A percentile compares a stretch with the other conserved stretches of the same genome.
Conservation (phyloP, 2,113 vertebrate species). For the Myotis davidii region DNA sequence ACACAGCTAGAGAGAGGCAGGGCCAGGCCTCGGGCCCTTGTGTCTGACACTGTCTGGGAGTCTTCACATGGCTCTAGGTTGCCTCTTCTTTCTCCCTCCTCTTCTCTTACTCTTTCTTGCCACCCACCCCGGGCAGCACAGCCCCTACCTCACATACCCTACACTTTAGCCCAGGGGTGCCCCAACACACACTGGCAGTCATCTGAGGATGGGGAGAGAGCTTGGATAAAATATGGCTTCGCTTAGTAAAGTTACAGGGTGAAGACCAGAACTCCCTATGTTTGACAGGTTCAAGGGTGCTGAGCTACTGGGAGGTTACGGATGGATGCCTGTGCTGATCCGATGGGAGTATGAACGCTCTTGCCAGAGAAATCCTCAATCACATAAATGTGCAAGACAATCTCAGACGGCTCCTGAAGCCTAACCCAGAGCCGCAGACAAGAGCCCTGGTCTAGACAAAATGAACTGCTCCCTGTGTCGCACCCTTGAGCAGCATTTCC, state of each 20-base stretch:
- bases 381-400: background rate
- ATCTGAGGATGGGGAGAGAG: background rate
- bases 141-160: background rate
- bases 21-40: background rate
- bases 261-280: background rate
- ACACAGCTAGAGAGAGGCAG: background rate
- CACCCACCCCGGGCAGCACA: background rate
- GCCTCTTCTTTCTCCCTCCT: background rate
- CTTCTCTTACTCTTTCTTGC: background rate
- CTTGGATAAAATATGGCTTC: background rate
- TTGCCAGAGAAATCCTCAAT: background rate
- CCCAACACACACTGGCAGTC: background rate
- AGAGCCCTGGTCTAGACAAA: background rate
- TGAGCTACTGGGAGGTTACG: background rate
- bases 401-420: background rate
- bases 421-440: background rate
- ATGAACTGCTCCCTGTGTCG: background rate
- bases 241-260: background rate
- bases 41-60: rapidly evolving
- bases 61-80: background rate
- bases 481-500: background rate
- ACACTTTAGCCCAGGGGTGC: background rate
- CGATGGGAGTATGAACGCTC: background rate
- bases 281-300: background rate
- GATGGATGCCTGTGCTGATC: background rate